These are phyloP conservation scores for Eubucco bourcierii DNA, from an alignment of 2,113 vertebrate species.

Conservation along the genomic window DNA sequence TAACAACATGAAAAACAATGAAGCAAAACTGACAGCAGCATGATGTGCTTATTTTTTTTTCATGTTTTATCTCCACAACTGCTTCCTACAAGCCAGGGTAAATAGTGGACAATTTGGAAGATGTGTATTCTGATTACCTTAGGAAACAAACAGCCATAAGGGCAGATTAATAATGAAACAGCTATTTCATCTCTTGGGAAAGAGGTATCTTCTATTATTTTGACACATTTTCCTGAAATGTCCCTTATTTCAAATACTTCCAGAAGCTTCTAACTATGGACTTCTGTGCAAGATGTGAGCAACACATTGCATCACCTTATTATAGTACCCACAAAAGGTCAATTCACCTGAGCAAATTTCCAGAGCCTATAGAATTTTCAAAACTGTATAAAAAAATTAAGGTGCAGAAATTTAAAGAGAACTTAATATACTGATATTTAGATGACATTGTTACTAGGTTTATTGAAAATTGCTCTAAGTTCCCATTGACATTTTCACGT, in stretches of 20 bases:
- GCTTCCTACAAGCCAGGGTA: not conserved
- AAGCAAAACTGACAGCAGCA: constrained; percentile 3
- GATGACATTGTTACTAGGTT: not conserved
- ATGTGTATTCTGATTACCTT: not conserved
- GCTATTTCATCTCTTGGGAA: not conserved
- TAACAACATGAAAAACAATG: not conserved
- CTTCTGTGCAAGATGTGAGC: constrained; percentile 4
- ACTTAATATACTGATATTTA: not conserved
- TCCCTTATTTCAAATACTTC: constrained; percentile 25
- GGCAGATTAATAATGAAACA: not conserved
- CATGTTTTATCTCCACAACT: not conserved
- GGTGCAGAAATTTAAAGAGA: not conserved
- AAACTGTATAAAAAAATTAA: constrained; percentile 13
- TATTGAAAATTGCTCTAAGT: not conserved
- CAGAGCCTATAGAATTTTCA: not conserved
- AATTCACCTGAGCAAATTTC: not conserved
- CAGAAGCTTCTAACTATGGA: constrained; percentile 26
- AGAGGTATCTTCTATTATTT: not conserved
- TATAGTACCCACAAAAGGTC: not conserved
- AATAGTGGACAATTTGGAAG: not conserved
- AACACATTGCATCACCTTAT: constrained; percentile 15
- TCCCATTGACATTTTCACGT: not conserved
- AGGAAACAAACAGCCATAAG: not conserved
- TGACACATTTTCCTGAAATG: not conserved
- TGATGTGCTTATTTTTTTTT: not conserved